Conservation (phyloP, 2,113 vertebrate genomes). For the Lathamus discolor region DNA sequence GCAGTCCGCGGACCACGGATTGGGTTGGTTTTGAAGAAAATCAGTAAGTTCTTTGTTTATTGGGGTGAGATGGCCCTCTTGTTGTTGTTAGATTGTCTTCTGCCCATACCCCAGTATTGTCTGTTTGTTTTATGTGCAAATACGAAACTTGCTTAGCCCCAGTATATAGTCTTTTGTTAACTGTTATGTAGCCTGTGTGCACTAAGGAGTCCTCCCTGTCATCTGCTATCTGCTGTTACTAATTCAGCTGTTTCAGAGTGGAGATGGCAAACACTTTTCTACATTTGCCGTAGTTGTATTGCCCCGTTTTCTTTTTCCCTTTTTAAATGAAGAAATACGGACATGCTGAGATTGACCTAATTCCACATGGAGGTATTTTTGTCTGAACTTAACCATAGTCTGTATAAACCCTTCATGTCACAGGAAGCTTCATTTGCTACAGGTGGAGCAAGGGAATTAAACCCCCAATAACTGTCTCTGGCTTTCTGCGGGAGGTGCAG, state of each 20-base stretch:
- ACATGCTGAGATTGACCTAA: not conserved
- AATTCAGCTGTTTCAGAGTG: not conserved
- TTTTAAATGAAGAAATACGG: not conserved
- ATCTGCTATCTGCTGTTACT: not conserved
- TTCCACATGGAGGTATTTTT: not conserved
- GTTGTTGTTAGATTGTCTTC: not conserved
- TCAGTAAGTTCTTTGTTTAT: not conserved
- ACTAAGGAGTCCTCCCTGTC: not conserved
- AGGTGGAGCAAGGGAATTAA: not conserved
- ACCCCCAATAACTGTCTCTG: not conserved
- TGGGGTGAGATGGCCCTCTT: not conserved
- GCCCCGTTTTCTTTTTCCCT: not conserved
- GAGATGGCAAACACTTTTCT: not conserved
- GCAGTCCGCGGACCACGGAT: not conserved
- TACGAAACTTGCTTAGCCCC: not conserved
- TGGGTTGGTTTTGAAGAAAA: not conserved
- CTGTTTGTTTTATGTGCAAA: not conserved
- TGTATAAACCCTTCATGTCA: not conserved
- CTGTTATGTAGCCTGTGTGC: not conserved
- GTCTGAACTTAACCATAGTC: not conserved
- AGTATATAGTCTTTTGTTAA: not conserved
- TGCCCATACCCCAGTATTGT: not conserved
- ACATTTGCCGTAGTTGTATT: accelerated
- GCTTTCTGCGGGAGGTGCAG: not conserved
- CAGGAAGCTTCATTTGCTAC: not conserved